Evolutionary conservation across 2,888 invertebrate species (phyloP), one percentile per base, ranked within the genome.

Genomic region (Ferdinandea cuprea): DNA sequence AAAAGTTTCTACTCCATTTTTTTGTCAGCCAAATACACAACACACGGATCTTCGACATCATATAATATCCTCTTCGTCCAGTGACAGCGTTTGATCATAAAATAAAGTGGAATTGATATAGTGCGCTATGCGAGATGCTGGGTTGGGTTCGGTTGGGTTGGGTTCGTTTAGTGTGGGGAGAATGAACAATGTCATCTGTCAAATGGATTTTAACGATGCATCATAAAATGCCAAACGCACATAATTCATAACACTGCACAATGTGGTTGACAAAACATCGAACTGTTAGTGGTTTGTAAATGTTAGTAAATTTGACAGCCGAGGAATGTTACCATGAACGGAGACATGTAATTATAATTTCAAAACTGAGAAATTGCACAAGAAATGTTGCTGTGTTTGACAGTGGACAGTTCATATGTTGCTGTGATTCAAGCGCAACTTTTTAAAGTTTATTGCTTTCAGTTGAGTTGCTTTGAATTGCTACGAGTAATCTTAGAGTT

Each of bases 131-230:
- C 15, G 37, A 6, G 8, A 68, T 50, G 30, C 42, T 17, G 42
- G n/a, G n/a, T n/a, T n/a, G n/a, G n/a, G n/a, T n/a, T n/a, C n/a
- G n/a, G n/a, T n/a, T n/a, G n/a, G n/a, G n/a, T n/a, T n/a, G n/a
- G n/a, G n/a, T n/a, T n/a, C n/a, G n/a, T n/a, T n/a, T n/a, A n/a
- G n/a, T n/a, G n/a, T n/a, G n/a, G n/a, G n/a, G 19, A 46, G 19
- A 52, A 61, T 40, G 65, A 21, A 52, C 9, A 52, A 63, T 68
- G 61, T 50, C 68, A 69, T 69, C 74, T 80, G 69, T 80, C 68
- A 56, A 63, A 74, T 68, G 50, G 68, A 58, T 58, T 76, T 68
- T 74, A 72, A 61, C 44, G 54, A 44, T 52, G 44, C 44, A 32
- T 61, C 59, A 42, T 72, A 35, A 52, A 72, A 52, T 32, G n/a